Conservation (phyloP, 2,113 vertebrate species). For the Microcebus lehilahytsara region DNA sequence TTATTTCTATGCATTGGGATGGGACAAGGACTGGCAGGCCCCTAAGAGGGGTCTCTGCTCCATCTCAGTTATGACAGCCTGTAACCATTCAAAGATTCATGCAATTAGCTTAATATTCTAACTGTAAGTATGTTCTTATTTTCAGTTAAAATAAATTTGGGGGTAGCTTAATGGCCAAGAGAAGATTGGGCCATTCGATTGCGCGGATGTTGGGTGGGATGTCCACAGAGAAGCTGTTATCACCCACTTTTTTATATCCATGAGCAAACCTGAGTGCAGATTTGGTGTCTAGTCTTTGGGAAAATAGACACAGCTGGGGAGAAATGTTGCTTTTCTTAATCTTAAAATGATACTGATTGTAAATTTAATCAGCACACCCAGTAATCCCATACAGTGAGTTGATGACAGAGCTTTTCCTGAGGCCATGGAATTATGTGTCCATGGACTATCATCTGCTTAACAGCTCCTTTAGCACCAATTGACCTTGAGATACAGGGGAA, state of each 20-base stretch:
- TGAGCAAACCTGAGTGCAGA: conserved; percentile 62
- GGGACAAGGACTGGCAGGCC: too few relatives aligned
- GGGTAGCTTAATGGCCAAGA: conserved; percentile 40
- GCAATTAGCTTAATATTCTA: conserved; percentile 63
- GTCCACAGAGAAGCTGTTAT: conserved; percentile 67
- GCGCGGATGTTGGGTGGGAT: conserved; percentile 53
- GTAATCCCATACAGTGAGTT: background rate
- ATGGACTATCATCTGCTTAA: background rate
- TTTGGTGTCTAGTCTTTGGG: conserved; percentile 53
- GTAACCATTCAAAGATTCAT: conserved; percentile 24
- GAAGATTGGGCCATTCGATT: conserved; percentile 74
- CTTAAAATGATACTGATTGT: conserved; percentile 21
- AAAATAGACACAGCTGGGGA: conserved; percentile 42
- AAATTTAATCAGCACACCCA: background rate
- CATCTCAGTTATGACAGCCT: background rate
- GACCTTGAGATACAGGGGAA: background rate
- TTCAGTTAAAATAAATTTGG: conserved; percentile 66
- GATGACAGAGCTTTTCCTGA: background rate
- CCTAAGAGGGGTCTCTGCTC: too few relatives aligned
- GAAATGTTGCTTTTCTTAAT: background rate
- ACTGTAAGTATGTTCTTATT: conserved; percentile 59
- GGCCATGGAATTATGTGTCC: background rate
- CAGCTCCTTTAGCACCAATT: background rate
- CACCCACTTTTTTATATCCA: conserved; percentile 67
- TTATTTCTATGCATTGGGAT: too few relatives aligned